These are phyloP conservation scores for Dorcus parallelipipedus DNA, from an alignment of 2,888 invertebrate species.

Conservation along the genomic window DNA sequence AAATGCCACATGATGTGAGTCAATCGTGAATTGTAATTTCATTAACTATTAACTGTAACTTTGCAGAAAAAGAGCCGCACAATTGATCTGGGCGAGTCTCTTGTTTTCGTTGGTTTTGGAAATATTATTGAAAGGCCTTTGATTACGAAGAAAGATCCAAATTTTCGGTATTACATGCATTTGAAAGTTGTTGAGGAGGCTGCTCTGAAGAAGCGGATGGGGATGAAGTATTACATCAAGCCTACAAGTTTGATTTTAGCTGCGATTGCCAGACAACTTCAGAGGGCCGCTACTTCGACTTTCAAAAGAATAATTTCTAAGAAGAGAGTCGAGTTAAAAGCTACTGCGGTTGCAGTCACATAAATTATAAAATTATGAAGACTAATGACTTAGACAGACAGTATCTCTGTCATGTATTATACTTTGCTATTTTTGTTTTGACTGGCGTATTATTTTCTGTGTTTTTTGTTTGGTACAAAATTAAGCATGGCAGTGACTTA, in stretches of 20 bases:
- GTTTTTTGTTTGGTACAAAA: no score
- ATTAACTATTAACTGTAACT: conserved; percentile 13
- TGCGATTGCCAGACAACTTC: conserved; percentile 20
- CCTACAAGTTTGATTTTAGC: conserved; percentile 39
- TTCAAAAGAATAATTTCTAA: not conserved
- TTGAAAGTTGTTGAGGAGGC: conserved; percentile 48
- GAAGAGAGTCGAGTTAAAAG: no score
- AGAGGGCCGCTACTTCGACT: not conserved
- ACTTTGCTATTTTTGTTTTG: no score
- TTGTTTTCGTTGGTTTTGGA: conserved; percentile 64
- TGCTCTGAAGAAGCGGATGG: conserved; percentile 50
- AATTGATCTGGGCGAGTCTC: conserved; percentile 53
- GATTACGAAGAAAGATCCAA: conserved; percentile 37
- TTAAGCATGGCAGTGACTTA: no score
- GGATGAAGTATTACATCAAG: conserved; percentile 51
- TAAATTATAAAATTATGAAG: no score
- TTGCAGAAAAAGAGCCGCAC: conserved; percentile 40
- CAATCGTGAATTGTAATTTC: not conserved
- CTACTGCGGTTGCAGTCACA: no score
- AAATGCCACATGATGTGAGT: conserved; percentile 8
- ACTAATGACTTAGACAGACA: no score
- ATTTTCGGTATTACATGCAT: conserved; percentile 45
- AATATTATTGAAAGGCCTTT: conserved; percentile 69
- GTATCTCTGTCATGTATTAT: no score
- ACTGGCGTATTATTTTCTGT: no score